These are phyloP conservation scores for Sebastes ruberrimus DNA, from an alignment of 2,797 vertebrate genomes.

Conservation along the genomic window DNA sequence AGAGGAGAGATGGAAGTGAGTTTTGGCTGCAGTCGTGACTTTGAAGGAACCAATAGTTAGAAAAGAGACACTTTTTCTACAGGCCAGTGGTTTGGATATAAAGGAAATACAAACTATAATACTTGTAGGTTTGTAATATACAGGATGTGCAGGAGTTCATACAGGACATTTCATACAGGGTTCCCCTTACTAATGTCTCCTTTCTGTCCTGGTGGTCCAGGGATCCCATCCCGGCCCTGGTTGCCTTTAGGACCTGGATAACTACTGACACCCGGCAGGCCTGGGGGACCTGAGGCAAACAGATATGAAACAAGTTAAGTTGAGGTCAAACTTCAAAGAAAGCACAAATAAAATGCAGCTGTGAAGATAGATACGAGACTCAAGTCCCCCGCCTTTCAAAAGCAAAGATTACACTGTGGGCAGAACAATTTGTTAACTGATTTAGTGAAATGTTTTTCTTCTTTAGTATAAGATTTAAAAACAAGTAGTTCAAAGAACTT, in stretches of 20 bases:
- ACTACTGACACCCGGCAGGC: slow-evolving; percentile 80
- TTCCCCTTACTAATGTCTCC: slow-evolving; percentile 76
- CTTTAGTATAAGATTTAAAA: neutral
- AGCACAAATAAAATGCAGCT: neutral
- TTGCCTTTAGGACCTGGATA: slow-evolving; percentile 86
- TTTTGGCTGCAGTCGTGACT: neutral
- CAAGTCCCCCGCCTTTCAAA: neutral
- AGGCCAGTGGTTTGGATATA: neutral
- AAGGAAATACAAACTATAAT: neutral
- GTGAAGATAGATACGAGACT: neutral
- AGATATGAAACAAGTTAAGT: neutral
- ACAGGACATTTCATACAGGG: neutral
- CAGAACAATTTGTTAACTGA: neutral
- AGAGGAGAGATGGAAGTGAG: slow-evolving; percentile 1
- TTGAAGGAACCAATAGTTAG: neutral
- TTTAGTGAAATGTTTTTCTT: neutral
- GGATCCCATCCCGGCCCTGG: slow-evolving; percentile 88
- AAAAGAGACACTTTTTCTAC: neutral
- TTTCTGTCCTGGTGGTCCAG: slow-evolving; percentile 89
- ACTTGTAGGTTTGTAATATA: neutral
- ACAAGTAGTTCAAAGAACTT: neutral
- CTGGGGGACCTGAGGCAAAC: slow-evolving; percentile 75
- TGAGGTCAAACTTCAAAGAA: neutral
- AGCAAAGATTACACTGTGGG: neutral
- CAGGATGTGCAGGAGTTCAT: neutral